These are phyloP conservation scores for Cephus rjabovi DNA, from an alignment of 2,888 invertebrate species.

Conservation along the genomic window DNA sequence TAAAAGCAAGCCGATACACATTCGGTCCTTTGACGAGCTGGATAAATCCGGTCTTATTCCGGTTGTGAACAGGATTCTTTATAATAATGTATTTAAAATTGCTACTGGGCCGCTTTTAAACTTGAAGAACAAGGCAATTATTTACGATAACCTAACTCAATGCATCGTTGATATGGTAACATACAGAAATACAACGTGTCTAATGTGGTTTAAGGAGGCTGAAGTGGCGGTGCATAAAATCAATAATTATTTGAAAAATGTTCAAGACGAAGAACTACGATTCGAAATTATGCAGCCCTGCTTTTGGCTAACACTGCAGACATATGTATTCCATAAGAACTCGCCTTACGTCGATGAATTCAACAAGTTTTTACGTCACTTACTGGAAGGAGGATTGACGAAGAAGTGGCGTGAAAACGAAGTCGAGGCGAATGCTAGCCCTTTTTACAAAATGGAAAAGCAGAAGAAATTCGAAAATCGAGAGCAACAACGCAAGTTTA, in stretches of 20 bases:
- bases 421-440: accelerated
- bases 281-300: not conserved
- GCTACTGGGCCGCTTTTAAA: not conserved
- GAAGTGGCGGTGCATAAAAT: no score
- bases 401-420: not conserved
- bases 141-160: not conserved
- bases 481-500: no score
- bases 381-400: not conserved
- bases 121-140: constrained; percentile 9
- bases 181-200: not conserved
- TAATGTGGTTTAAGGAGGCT: not conserved
- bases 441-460: no score
- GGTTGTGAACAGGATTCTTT: not conserved
- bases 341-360: not conserved
- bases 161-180: not conserved
- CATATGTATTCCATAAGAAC: not conserved
- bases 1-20: not conserved
- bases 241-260: no score
- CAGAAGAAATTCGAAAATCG: no score
- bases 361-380: not conserved
- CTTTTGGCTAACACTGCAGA: not conserved
- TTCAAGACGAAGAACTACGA: no score
- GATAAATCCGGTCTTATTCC: constrained; percentile 15
- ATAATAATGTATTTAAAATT: constrained; percentile 3
- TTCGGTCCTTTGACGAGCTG: constrained; percentile 18